Percentiles rank a stretch among this genome's conserved stretches.
Conservation (phyloP, 2,888 invertebrate genomes). For the Chrysotoxum bicinctum region DNA sequence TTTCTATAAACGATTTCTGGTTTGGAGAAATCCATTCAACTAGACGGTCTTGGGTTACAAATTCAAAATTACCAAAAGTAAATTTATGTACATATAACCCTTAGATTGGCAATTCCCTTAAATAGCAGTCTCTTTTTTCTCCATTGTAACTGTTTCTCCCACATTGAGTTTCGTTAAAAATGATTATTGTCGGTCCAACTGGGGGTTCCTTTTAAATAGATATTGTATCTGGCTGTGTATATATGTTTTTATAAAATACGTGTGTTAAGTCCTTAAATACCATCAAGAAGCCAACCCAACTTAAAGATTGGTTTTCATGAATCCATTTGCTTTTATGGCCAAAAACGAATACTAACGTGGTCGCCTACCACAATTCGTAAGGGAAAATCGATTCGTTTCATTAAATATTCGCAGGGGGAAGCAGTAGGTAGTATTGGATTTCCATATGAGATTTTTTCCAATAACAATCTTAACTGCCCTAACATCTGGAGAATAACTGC, state of each 20-base stretch:
- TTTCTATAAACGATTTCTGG: background rate
- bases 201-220: background rate
- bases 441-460: background rate
- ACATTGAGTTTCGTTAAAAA: background rate
- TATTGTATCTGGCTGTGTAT: background rate
- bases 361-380: background rate
- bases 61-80: background rate
- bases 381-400: background rate
- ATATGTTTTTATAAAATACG: background rate
- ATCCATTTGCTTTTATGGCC: slow-evolving; percentile 7
- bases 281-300: background rate
- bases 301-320: slow-evolving; percentile 3
- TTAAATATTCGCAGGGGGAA: background rate
- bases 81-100: background rate
- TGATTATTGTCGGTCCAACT: background rate
- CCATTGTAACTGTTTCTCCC: background rate
- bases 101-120: background rate
- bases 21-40: background rate
- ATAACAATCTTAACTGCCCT: background rate
- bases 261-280: background rate
- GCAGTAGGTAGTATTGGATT: background rate
- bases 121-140: background rate
- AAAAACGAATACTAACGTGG: background rate
- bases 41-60: background rate
- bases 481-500: slow-evolving; percentile 3